Conservation (phyloP, 2,797 vertebrate species). For the Tapirus indicus region DNA sequence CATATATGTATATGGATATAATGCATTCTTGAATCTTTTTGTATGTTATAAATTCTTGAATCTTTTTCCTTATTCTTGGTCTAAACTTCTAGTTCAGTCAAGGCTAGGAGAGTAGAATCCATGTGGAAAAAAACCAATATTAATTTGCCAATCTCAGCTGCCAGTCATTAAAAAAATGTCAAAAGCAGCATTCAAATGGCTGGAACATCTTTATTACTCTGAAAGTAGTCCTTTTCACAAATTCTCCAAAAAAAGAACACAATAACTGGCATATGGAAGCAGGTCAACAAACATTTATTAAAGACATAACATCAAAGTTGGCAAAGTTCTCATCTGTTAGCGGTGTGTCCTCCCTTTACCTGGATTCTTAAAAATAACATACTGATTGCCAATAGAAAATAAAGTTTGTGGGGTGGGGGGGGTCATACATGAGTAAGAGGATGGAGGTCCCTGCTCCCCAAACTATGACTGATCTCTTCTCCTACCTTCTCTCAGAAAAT, state of each 20-base stretch:
- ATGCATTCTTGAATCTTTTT: neutral
- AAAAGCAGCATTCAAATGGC: neutral
- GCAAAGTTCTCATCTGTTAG: neutral
- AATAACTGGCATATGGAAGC: neutral
- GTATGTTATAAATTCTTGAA: neutral
- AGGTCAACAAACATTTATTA: neutral
- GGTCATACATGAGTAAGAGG: neutral
- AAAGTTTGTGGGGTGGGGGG: neutral
- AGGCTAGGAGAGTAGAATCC: neutral
- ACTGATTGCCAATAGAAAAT: neutral
- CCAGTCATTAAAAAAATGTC: neutral
- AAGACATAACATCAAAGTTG: neutral
- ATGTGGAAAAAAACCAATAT: neutral
- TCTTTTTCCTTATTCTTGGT: neutral
- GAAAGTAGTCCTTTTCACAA: neutral
- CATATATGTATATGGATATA: neutral
- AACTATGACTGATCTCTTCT: neutral
- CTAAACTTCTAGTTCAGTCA: neutral
- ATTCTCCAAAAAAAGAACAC: neutral
- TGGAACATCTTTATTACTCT: conserved; percentile 2
- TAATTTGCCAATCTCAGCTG: conserved; percentile 22
- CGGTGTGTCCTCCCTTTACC: neutral
- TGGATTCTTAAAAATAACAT: conserved; percentile 10
- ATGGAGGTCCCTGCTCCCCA: neutral
- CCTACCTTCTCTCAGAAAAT: neutral